Evolutionary conservation across 2,888 invertebrate species (phyloP).

Genomic region (Synergus japonicus): DNA sequence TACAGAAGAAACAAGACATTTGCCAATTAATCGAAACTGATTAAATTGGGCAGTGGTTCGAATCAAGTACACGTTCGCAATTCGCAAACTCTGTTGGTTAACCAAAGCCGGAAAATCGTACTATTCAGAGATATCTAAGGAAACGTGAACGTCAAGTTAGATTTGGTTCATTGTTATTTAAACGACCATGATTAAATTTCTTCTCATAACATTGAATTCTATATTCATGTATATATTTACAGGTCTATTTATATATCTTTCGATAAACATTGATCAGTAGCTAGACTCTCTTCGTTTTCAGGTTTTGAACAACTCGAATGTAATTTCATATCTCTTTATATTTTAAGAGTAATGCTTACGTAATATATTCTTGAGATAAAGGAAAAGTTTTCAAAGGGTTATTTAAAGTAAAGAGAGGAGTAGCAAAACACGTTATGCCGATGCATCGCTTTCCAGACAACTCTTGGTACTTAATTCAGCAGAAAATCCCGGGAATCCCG

Average conservation of each 20-base stretch:
- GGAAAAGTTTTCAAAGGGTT: background rate
- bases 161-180: background rate
- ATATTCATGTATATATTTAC: background rate
- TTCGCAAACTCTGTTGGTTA: background rate
- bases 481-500: background rate
- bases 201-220: background rate
- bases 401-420: background rate
- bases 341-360: too few relatives aligned
- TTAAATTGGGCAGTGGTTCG: conserved; percentile 30
- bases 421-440: background rate
- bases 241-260: background rate
- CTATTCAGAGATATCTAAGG: conserved; percentile 13
- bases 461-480: background rate
- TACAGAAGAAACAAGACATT: background rate
- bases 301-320: background rate
- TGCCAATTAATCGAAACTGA: conserved; percentile 29
- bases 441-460: background rate
- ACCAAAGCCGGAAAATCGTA: conserved; percentile 21
- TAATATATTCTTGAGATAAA: background rate
- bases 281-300: background rate
- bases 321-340: background rate
- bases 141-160: conserved; percentile 8
- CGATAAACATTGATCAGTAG: background rate
- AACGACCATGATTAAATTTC: conserved; percentile 14
- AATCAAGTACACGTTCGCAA: background rate